These are phyloP conservation scores for Ornithorhynchus anatinus DNA, from an alignment of 2,113 vertebrate genomes.

Conservation along the genomic window DNA sequence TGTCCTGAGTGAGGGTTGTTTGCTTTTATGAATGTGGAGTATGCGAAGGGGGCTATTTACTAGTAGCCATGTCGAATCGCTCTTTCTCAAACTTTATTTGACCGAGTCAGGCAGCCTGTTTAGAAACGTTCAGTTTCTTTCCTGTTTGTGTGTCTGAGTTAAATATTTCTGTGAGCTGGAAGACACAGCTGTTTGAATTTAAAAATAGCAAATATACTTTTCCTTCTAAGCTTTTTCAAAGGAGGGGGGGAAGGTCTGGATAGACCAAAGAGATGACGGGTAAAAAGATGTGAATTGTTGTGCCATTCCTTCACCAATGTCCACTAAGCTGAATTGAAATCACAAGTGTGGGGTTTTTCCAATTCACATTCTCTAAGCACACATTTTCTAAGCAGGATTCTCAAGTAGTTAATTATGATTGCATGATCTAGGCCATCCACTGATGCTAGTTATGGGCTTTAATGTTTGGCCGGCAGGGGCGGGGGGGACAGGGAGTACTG, in stretches of 20 bases:
- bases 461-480: too few relatives aligned
- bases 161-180: slow-evolving; percentile 20
- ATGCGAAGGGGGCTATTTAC: not conserved
- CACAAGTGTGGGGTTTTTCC: too few relatives aligned
- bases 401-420: not conserved
- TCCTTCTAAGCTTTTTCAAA: too few relatives aligned
- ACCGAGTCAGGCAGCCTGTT: slow-evolving; percentile 20
- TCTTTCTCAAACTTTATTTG: slow-evolving; percentile 13
- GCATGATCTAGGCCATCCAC: not conserved
- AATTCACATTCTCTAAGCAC: too few relatives aligned
- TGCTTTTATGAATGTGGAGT: not conserved
- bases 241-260: too few relatives aligned
- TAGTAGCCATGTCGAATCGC: not conserved
- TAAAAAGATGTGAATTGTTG: slow-evolving; percentile 30
- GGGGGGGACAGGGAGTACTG: too few relatives aligned
- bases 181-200: slow-evolving; percentile 38
- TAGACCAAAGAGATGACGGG: slow-evolving; percentile 18
- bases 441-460: too few relatives aligned
- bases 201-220: slow-evolving; percentile 29
- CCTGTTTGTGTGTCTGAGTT: slow-evolving; percentile 50
- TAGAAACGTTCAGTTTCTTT: slow-evolving; percentile 48
- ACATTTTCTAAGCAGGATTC: slow-evolving; percentile 20
- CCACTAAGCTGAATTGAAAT: too few relatives aligned
- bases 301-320: too few relatives aligned
- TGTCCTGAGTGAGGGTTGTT: not conserved